Percentiles rank a stretch among this genome's conserved stretches.
phyloP scores from a whole-genome alignment of 2,797 vertebrate species.

The Carcharodon carcharias region DNA sequence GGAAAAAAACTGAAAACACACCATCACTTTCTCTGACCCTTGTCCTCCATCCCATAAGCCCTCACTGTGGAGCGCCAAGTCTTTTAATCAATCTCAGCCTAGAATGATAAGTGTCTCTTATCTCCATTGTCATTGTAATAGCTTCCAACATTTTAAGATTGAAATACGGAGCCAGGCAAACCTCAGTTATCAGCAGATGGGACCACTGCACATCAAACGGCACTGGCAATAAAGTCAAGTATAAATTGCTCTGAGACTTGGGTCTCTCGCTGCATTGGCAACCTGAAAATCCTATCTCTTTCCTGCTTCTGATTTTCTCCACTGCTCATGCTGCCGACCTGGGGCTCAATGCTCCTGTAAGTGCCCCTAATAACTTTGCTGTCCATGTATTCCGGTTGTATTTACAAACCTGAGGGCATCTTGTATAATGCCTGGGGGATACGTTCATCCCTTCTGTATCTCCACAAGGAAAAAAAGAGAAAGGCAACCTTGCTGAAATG shows the following conservation, averaged over 20 bases:
- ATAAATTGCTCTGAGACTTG: slow-evolving; percentile 82
- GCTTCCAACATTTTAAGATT: slow-evolving; percentile 63
- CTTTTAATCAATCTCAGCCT: slow-evolving; percentile 58
- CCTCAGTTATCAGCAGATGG: slow-evolving; percentile 55
- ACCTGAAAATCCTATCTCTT: slow-evolving; percentile 36
- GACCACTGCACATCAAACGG: slow-evolving; percentile 68
- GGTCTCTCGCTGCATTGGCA: slow-evolving; percentile 63
- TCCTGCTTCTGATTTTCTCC: slow-evolving; percentile 34
- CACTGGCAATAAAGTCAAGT: slow-evolving; percentile 44
- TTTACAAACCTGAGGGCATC: slow-evolving; percentile 29
- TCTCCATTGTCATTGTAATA: slow-evolving; percentile 76
- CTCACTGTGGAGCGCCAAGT: slow-evolving; percentile 41
- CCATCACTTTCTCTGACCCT: slow-evolving; percentile 36
- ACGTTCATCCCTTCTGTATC: slow-evolving; percentile 41
- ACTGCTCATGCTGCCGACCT: slow-evolving; percentile 44
- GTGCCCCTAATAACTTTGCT: slow-evolving; percentile 37
- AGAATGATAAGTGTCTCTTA: slow-evolving; percentile 80
- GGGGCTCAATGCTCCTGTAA: slow-evolving; percentile 44
- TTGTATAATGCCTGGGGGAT: slow-evolving; percentile 33
- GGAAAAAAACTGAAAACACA: slow-evolving; percentile 15
- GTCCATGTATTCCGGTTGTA: slow-evolving; percentile 30
- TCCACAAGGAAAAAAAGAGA: slow-evolving; percentile 41
- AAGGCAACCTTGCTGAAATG: slow-evolving; percentile 21
- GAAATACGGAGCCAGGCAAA: slow-evolving; percentile 53
- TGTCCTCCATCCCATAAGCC: slow-evolving; percentile 37